phyloP scores from a whole-genome alignment of 2,113 vertebrate genomes.

The Ammodytes marinus region DNA sequence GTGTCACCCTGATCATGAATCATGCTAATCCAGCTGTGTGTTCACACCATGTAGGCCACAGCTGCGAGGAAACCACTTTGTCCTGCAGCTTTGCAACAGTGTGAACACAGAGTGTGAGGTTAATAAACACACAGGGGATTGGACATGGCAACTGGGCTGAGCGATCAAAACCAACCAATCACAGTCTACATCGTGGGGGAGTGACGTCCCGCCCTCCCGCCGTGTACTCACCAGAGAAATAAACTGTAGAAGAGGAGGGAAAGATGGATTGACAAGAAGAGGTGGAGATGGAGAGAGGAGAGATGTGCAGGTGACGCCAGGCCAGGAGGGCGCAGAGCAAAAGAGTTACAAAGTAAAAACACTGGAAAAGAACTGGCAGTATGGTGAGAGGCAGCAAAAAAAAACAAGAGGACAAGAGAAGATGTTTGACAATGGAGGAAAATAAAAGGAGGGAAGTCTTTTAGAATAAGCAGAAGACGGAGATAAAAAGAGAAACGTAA shows the following conservation, averaged over 20 bases:
- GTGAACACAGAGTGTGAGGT: constrained; percentile 34
- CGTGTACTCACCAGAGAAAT: constrained; percentile 96
- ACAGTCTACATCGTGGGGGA: constrained; percentile 60
- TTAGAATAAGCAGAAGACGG: neutral
- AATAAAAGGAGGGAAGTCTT: neutral
- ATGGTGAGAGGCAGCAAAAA: constrained; percentile 29
- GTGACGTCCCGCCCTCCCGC: constrained; percentile 40
- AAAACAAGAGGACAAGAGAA: neutral
- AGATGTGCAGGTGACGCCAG: constrained; percentile 52
- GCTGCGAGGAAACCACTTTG: neutral
- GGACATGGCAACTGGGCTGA: constrained; percentile 38
- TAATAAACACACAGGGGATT: constrained; percentile 57
- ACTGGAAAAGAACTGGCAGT: constrained; percentile 53
- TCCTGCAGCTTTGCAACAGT: constrained; percentile 38
- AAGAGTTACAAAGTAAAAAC: constrained; percentile 63
- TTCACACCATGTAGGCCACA: constrained; percentile 17
- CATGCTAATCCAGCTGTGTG: constrained; percentile 15
- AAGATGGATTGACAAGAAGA: constrained; percentile 42
- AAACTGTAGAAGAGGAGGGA: constrained; percentile 93
- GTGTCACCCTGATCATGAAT: constrained; percentile 1
- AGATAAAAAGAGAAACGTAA: constrained; percentile 13
- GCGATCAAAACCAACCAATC: constrained; percentile 59
- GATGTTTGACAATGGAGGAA: neutral
- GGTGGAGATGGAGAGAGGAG: constrained; percentile 56
- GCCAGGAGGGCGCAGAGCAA: constrained; percentile 61